Base-by-base conservation (phyloP, 2,888 invertebrate species). In the Camptogramma bilineatum region DNA sequence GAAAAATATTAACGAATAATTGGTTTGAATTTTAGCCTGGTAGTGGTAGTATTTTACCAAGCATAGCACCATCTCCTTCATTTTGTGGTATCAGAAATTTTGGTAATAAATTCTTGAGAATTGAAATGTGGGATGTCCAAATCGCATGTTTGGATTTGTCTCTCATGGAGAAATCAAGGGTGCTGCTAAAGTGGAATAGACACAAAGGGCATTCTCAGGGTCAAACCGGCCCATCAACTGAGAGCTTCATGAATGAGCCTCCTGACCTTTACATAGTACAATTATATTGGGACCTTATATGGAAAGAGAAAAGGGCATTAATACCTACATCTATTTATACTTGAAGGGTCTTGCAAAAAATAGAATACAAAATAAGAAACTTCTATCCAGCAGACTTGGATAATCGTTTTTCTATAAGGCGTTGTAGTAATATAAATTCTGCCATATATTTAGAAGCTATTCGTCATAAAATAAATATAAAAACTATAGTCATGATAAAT, bases 1-100 rank as follows among this genome's bases (percentile, higher is more conserved):
- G 44, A 42, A 58, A 44, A 54, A 46, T 46, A 46, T 19, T 24
- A 46, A 24, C 7, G 21, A 44, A 44, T 21, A 50, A 46, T 46
- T 31, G 19, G 46, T 19, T 51, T 42, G 42, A 17, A 8, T 59
- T 34, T 52, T 31, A 52, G 16, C n/a, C 7, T n/a, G 17, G 3
- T 44, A 24, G 13, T 19, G n/a, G n/a, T n/a, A n/a, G n/a, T 39
- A 4, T 13, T 42, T 58, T 44, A 28, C 52, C 13, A 39, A 13
- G 28, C 46, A 52, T 19, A 46, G 59, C 52, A 19, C 13, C 34
- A 13, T 39, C 10, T 0, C 13, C 34, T 13, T 39, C 13, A 13
- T 39, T 39, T 13, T 39, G 13, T 39, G 13, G 13, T 39, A 39
- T 10, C 34, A 39, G 10, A 39, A 10, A 42, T 42, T 52, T 46